Base-by-base conservation (phyloP, 1,140 invertebrate species). In the Calycopis cecrops region DNA sequence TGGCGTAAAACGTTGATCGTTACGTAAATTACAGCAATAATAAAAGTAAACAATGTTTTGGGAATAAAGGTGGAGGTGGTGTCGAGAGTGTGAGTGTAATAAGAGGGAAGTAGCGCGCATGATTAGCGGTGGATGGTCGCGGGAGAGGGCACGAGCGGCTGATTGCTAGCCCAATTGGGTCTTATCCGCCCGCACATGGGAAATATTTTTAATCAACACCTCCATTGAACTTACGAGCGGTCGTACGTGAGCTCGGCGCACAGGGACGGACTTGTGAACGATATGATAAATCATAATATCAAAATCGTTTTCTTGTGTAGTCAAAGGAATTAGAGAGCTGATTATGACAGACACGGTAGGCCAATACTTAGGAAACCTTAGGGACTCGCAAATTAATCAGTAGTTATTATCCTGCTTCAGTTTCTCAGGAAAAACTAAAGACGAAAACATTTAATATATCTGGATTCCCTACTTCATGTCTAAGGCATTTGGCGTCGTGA, bases 161-260 rank as follows among this genome's bases (percentile, higher is more conserved):
- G 83, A 86, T 85, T 86, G 80, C 79, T 65, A 73, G 78, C 79
- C 78, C 83, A 85, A 87, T 85, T 83, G 79, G 79, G 78, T 82
- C 77, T 80, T 79, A 81, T 78, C 79, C 80, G 72, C 76, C 78
- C 83, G 79, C 80, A 86, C 83, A 86, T 85, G 83, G 81, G 83
- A 84, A 86, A 83, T 87, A 87, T 87, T 87, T 87, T 87, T 87
- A 87, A 87, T 87, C 83, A 87, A 87, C 81, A 85, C 83, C 81
- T 85, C 83, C 83, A 87, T 87, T 87, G 81, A 87, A 85, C 84
- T 87, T 87, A 87, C 83, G 84, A 85, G 81, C 81, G 83, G 78
- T 79, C 81, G 81, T 87, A 87, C 84, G 84, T 85, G 84, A 85
- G 81, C 81, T 76, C 70, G 65, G 53, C 52, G 51, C 42, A 61